Conservation (phyloP, 2,113 vertebrate genomes). For the Columbina picui region DNA sequence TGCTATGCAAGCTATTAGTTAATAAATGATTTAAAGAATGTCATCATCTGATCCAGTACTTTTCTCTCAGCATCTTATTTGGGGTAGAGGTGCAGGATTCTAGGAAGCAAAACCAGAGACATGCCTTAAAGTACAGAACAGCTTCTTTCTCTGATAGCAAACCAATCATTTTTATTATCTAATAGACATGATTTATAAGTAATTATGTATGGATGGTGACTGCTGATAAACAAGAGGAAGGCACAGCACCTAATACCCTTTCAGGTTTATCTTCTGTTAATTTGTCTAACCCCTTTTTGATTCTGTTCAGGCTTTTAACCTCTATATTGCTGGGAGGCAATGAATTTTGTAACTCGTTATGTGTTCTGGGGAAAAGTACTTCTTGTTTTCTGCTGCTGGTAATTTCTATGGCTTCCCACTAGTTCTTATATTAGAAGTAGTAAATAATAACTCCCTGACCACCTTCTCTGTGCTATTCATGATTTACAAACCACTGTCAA, state of each 20-base stretch:
- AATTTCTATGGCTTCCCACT: not conserved
- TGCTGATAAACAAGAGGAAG: not conserved
- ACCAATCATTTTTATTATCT: not conserved
- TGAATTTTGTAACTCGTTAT: not conserved
- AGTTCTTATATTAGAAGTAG: not conserved
- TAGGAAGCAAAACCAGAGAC: not conserved
- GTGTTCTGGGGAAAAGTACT: not conserved
- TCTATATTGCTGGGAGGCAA: not conserved
- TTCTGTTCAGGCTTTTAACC: not conserved
- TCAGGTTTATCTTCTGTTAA: not conserved
- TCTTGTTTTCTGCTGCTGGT: not conserved
- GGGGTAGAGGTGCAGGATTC: not conserved
- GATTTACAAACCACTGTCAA: not conserved
- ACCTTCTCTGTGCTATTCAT: not conserved
- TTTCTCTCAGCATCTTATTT: not conserved
- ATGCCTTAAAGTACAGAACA: not conserved
- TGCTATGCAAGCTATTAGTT: not conserved
- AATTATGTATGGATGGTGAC: not conserved
- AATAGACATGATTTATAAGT: not conserved
- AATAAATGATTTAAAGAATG: not conserved
- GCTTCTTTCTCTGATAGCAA: not conserved
- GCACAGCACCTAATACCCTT: not conserved
- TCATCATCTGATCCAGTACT: not conserved
- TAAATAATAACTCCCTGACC: not conserved
- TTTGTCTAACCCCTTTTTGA: not conserved